Conservation (phyloP, 2,113 vertebrate species). For the Grantiella picta region DNA sequence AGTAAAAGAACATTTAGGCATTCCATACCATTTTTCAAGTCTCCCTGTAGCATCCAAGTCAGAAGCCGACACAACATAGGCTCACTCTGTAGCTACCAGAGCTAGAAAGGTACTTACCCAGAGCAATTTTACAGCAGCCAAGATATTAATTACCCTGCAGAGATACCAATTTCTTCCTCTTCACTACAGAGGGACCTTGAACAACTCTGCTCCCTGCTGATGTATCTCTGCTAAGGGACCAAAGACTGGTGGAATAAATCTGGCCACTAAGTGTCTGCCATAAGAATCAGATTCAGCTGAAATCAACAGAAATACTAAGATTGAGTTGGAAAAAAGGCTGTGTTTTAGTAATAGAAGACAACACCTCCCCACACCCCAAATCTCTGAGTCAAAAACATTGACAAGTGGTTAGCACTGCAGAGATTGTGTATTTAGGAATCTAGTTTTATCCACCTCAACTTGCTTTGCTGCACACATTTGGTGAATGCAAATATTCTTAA, state of each 20-base stretch:
- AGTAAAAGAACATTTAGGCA: neutral
- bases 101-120: neutral
- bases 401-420: neutral
- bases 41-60: neutral
- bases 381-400: accelerated
- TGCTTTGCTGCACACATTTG: neutral
- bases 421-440: neutral
- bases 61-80: neutral
- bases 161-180: neutral
- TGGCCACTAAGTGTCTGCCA: neutral
- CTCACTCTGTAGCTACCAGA: neutral
- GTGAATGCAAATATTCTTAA: neutral
- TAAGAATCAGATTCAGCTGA: neutral
- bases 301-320: neutral
- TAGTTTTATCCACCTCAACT: neutral
- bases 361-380: neutral
- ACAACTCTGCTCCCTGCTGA: neutral
- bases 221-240: neutral
- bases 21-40: neutral
- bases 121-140: neutral
- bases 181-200: neutral
- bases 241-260: neutral
- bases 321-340: accelerated
- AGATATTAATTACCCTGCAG: neutral
- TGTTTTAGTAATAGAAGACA: neutral